Evolutionary conservation across 2,888 invertebrate genomes (phyloP), one percentile per base, ranked within the genome.

Genomic region (Platycheirus rosarum): DNA sequence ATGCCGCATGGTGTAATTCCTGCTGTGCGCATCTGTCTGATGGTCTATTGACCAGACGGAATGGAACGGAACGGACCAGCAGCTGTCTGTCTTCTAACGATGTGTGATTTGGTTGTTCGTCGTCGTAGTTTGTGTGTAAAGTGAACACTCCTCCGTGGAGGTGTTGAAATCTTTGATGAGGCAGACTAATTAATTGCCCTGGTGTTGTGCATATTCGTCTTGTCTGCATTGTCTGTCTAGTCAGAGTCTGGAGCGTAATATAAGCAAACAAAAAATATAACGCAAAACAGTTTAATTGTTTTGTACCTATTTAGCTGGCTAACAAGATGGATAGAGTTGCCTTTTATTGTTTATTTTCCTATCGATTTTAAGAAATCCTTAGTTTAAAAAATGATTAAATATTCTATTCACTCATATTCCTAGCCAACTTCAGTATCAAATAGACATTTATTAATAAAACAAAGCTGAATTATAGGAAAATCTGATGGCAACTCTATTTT

Each of bases 101-200:
- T 46, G 53, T 32, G 29, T 32, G 29, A 32, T 32, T 32, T 32
- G 1, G 29, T 32, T 32, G 29, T 8, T 7, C 29, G 23, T 23
- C 6, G n/a, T n/a, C n/a, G n/a, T 23, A 2, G 29, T 32, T 32
- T 62, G 20, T 62, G 29, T 29, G 32, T 26, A 14, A 40, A 49
- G 37, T 40, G 29, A 48, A 40, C 65, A 55, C 75, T 63, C 53
- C 70, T 60, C 18, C 16, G 32, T 42, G 60, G 75, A 76, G 76
- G 80, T 80, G 80, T 71, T 80, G 60, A 80, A 80, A 75, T 57
- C 69, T 70, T 70, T 76, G 65, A 80, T 48, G 75, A 55, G 62
- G 40, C 66, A 66, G 76, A 80, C 70, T 55, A 70, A 75, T 66
- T 76, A 76, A 80, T 76, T 80, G 66, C 40, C 51, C 53, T 65